A percentile compares a stretch with the other conserved stretches of the same genome.
Evolutionary conservation across 2,888 invertebrate species (phyloP).

Genomic region (Euspilapteryx auroguttella): DNA sequence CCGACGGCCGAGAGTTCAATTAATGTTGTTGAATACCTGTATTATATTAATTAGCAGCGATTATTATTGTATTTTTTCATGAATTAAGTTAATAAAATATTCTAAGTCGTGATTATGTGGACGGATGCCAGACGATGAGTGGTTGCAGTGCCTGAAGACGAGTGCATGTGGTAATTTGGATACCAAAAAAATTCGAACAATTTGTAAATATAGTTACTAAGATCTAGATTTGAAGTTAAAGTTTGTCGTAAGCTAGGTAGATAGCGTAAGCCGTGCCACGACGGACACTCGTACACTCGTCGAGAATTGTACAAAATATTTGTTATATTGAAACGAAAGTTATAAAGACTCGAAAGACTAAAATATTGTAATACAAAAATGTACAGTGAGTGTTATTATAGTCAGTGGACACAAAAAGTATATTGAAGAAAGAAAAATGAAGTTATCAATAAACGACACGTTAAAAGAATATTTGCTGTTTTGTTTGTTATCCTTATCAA

Average conservation of each 20-base stretch:
- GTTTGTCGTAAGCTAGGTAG: conserved; percentile 45
- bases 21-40: conserved; percentile 54
- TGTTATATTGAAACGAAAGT: conserved; percentile 54
- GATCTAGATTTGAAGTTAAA: conserved; percentile 36
- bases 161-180: conserved; percentile 52
- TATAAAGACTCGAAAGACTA: conserved; percentile 54
- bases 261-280: conserved; percentile 51
- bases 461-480: conserved; percentile 52
- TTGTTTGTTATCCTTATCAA: conserved; percentile 28
- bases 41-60: conserved; percentile 51
- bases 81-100: conserved; percentile 52
- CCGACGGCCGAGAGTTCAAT: conserved; percentile 32
- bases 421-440: conserved; percentile 54
- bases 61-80: conserved; percentile 57
- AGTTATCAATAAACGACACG: conserved; percentile 59
- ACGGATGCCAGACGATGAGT: conserved; percentile 29
- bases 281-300: conserved; percentile 44
- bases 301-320: conserved; percentile 60
- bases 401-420: conserved; percentile 62
- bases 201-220: conserved; percentile 55
- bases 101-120: conserved; percentile 43
- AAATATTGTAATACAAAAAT: conserved; percentile 59
- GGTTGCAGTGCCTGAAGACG: conserved; percentile 34
- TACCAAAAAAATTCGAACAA: conserved; percentile 61
- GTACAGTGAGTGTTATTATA: conserved; percentile 62